Evolutionary conservation across 2,888 invertebrate species (phyloP), one percentile per base, ranked within the genome.

Genomic region (Pardosa pseudoannulata): DNA sequence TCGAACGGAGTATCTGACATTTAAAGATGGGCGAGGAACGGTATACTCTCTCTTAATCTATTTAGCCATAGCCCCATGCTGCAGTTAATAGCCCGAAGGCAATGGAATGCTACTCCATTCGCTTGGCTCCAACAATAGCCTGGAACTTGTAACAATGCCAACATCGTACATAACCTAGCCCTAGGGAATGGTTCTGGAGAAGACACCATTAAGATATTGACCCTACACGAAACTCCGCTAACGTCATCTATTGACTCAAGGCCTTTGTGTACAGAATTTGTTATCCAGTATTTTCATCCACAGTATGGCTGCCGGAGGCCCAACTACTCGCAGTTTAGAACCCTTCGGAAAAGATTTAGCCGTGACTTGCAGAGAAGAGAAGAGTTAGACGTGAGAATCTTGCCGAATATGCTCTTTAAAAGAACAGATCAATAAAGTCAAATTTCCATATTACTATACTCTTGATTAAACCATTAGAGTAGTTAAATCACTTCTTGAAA

Each of bases 161-260:
- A 78, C 78, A 85, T 78, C 78, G 83, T 85, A 73, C 78, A 50
- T 28, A 65, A 65, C 72, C 56, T 71, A 68, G 78, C 83, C 83
- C 78, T 62, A 46, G 83, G 83, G 83, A 85, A 27, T 76, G 56
- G 56, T 73, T 50, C 78, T 68, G 36, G 78, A 76, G 72, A 85
- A 85, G 83, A 78, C 82, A 36, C 83, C 83, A 85, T 85, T 85
- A 85, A 85, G 83, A 85, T 85, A 85, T 85, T 85, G 83, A 85
- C 83, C 83, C 67, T 85, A 39, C 72, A 79, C 65, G 73, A 74
- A 68, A 72, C 83, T 68, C 73, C 67, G 78, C 78, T 36, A 85
- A 72, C 83, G 83, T 85, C 83, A 85, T 72, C 78, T 85, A 50
- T 85, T 85, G 78, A 85, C 73, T 72, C 32, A 50, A 72, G 72